phyloP scores from a whole-genome alignment of 2,797 vertebrate species.

The Acanthornis magna region DNA sequence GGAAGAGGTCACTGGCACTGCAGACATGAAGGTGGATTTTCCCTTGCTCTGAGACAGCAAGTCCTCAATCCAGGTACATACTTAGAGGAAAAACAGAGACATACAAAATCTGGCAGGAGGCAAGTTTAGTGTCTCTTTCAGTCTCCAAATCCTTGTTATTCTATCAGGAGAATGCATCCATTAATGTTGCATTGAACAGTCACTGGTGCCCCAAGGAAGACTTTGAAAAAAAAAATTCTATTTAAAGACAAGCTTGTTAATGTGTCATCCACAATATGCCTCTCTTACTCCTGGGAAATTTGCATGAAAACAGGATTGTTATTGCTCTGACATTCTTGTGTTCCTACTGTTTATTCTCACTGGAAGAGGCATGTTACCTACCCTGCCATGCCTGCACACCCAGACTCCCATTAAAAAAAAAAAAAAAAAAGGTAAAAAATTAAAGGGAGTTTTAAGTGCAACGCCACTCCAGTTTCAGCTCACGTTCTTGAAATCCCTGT shows the following conservation, averaged over 20 bases:
- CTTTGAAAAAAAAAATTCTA: conserved; percentile 40
- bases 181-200: conserved; percentile 34
- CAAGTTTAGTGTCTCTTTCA: background rate
- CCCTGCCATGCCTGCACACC: background rate
- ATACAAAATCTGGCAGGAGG: background rate
- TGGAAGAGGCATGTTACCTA: conserved; percentile 31
- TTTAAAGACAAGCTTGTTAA: conserved; percentile 68
- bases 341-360: conserved; percentile 41
- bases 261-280: conserved; percentile 65
- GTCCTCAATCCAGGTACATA: background rate
- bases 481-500: conserved; percentile 63
- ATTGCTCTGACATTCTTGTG: conserved; percentile 59
- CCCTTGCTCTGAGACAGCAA: background rate
- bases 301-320: conserved; percentile 62
- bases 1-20: background rate
- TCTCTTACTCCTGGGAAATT: conserved; percentile 60
- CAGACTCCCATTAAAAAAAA: background rate
- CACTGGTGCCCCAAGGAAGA: conserved; percentile 56
- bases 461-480: conserved; percentile 3
- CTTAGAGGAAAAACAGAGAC: background rate
- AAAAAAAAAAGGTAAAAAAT: background rate
- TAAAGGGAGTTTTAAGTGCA: background rate
- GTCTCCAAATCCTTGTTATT: background rate
- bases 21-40: background rate
- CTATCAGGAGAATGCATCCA: background rate